Percentiles rank a stretch among this genome's conserved stretches.
Evolutionary conservation across 2,888 invertebrate genomes (phyloP).

Genomic region (Macrophya alboannulata): DNA sequence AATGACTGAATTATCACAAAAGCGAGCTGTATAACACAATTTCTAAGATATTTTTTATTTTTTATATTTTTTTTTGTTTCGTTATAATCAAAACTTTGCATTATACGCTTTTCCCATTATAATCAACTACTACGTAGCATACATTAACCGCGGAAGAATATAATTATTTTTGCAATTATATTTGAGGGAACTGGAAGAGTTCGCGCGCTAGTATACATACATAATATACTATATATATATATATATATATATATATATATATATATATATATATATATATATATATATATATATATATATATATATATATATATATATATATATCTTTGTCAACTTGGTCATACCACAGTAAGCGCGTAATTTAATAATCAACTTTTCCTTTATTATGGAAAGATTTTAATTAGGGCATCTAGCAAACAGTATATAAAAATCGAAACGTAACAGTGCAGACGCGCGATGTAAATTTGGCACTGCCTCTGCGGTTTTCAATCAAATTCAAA

Average conservation of each 20-base stretch:
- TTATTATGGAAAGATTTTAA: conserved; percentile 26
- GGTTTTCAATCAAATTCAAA: not conserved
- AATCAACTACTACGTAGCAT: conserved; percentile 38
- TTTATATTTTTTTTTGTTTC: no score
- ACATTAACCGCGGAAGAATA: not conserved
- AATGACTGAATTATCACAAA: not conserved
- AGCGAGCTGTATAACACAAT: conserved; percentile 4
- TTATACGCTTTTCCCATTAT: conserved; percentile 39
- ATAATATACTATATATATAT: no score
- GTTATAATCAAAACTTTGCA: conserved; percentile 41
- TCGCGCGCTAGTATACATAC: not conserved
- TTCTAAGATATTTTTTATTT: not conserved
- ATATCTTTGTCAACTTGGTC: conserved; percentile 32
- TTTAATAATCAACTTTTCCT: conserved; percentile 32
- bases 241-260: no score
- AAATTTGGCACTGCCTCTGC: not conserved
- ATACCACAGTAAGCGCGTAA: conserved; percentile 28
- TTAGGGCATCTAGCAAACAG: conserved; percentile 26
- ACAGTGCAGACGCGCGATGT: conserved; percentile 20
- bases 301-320: no score
- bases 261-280: not conserved
- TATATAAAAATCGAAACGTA: conserved; percentile 1
- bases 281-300: no score
- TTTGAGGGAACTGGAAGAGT: conserved; percentile 21
- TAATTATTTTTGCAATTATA: conserved; percentile 45